Conservation (phyloP, 2,797 vertebrate genomes). For the Poliocrania exsul region DNA sequence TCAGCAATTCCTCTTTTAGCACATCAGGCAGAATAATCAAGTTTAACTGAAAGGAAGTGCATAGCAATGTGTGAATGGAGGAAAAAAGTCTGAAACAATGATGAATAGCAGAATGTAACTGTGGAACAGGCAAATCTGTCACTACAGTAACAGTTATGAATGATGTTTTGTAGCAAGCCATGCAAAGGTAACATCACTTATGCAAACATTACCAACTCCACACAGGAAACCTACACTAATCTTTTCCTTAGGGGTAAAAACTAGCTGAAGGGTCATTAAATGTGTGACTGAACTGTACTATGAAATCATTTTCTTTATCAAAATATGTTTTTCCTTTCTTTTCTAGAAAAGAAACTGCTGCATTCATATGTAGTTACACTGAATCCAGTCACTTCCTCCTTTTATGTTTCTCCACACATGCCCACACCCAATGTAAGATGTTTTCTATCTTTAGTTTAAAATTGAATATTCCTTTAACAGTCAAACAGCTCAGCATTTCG, state of each 20-base stretch:
- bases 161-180: not conserved
- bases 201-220: not conserved
- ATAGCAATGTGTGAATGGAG: constrained; percentile 3
- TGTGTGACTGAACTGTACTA: constrained; percentile 12
- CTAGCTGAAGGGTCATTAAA: constrained; percentile 6
- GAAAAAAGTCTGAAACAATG: constrained; percentile 31
- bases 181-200: not conserved
- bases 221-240: not conserved
- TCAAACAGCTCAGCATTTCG: not conserved
- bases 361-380: not conserved
- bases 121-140: not conserved
- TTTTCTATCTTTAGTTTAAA: not conserved
- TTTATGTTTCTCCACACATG: not conserved
- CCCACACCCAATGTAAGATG: not conserved
- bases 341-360: not conserved
- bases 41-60: constrained; percentile 56
- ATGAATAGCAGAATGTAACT: not conserved
- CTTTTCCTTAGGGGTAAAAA: constrained; percentile 41
- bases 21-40: constrained; percentile 58
- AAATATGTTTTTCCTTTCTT: not conserved
- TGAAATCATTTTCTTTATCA: not conserved
- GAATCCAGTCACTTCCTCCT: not conserved
- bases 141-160: not conserved
- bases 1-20: constrained; percentile 56
- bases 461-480: not conserved